Base-by-base conservation (phyloP, 2,113 vertebrate species). In the Elachura formosa region DNA sequence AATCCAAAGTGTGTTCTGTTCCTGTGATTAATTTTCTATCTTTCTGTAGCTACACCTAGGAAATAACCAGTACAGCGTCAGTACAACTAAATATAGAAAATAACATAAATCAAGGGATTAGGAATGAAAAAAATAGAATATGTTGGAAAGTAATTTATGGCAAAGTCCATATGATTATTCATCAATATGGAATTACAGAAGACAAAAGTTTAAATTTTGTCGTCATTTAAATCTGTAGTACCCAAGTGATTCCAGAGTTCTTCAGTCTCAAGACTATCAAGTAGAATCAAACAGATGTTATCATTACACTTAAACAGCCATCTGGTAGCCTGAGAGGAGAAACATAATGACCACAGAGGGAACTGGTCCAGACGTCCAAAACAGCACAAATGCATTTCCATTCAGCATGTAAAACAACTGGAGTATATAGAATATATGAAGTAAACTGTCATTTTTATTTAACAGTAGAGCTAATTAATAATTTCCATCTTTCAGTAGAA, bases 1-100 rank as follows among this genome's bases (percentile, higher is more conserved):
- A 95, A 97, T 96, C 95, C 97, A 96, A 76, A 86, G 33, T 16
- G 38, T 64, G 82, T 43, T 91, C 93, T 94, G 31, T 79, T 88
- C n/a, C 67, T 85, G 54, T 33, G 51, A 91, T 49, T 76, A 95
- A 59, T 85, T 87, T 95, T 87, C 59, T 88, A 52, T n/a, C 56
- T 90, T 82, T 26, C 49, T 87, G 52, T n/a, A 90, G 75, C 76
- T 56, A 90, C 51, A 82, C 95, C 97, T 97, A 95, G 73, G 89
- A 97, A 97, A 95, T 24, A 94, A 93, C 1, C 31, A 84, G 64
- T 34, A 85, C 6, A 91, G 14, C 87, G 5, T 86, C 75, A 87
- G 28, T 43, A 90, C 29, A 84, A 79, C 36, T 26, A 82, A 72
- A 84, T 26, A 45, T 0, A 81, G 6, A 52, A 90, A 82, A 76